These are phyloP conservation scores for Sarcophaga carnaria DNA, from an alignment of 2,888 invertebrate genomes.

Conservation along the genomic window DNA sequence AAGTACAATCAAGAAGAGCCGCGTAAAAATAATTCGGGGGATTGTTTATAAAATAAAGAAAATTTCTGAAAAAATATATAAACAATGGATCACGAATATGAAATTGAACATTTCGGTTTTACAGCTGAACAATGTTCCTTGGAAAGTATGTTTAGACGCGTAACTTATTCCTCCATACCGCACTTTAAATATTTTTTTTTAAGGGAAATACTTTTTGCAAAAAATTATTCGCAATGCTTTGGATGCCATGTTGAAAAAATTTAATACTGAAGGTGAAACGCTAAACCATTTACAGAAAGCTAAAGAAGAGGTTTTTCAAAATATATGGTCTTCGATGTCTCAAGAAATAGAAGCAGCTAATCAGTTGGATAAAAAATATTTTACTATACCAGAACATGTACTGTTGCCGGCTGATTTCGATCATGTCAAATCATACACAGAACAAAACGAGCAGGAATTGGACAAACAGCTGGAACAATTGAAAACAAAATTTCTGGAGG, in stretches of 20 bases:
- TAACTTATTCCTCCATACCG: background rate
- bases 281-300: conserved; percentile 66
- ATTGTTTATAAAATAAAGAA: background rate
- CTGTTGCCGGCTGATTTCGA: conserved; percentile 74
- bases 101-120: conserved; percentile 75
- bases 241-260: conserved; percentile 66
- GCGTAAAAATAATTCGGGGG: background rate
- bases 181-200: background rate
- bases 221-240: conserved; percentile 70
- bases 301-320: conserved; percentile 71
- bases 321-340: conserved; percentile 72
- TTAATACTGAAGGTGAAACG: conserved; percentile 70
- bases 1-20: background rate
- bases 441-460: conserved; percentile 72
- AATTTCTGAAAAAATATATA: background rate
- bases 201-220: conserved; percentile 73
- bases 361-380: conserved; percentile 74
- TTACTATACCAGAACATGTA: conserved; percentile 77
- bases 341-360: conserved; percentile 70
- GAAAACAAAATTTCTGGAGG: conserved; percentile 75
- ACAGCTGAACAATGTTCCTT: conserved; percentile 73
- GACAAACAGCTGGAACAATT: conserved; percentile 70
- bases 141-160: conserved; percentile 71
- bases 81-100: conserved; percentile 73
- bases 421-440: conserved; percentile 72